Percentiles rank a stretch among this genome's conserved stretches.
Evolutionary conservation across 2,888 invertebrate species (phyloP).

Genomic region (Ptychoptera contaminata): DNA sequence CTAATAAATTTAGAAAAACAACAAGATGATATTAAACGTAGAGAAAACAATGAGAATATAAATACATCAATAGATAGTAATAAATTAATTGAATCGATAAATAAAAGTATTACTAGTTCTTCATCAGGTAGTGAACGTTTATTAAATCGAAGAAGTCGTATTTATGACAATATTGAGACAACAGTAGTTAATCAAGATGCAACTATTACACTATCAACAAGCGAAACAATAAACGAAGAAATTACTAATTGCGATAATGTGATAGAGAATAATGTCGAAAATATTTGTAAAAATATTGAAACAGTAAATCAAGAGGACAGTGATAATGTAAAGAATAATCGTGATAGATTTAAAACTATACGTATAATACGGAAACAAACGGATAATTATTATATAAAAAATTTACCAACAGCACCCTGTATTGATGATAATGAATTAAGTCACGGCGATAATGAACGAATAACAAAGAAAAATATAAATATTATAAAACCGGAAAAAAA

Average conservation of each 20-base stretch:
- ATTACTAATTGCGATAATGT: constrained; percentile 3
- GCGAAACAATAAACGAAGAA: neutral
- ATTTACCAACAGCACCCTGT: constrained; percentile 3
- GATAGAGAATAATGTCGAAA: constrained; percentile 1
- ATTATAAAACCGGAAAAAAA: no score
- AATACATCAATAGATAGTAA: constrained; percentile 4
- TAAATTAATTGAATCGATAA: constrained; percentile 8
- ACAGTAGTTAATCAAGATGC: neutral
- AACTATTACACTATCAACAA: neutral
- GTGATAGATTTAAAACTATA: constrained; percentile 31
- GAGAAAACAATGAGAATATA: constrained; percentile 6
- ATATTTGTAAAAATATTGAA: constrained; percentile 3
- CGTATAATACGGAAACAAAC: constrained; percentile 21
- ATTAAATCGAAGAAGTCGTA: constrained; percentile 26
- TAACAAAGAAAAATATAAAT: neutral
- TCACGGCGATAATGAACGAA: neutral
- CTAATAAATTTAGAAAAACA: constrained; percentile 9
- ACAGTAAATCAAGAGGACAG: constrained; percentile 10
- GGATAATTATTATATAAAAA: constrained; percentile 2
- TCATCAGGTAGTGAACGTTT: constrained; percentile 20
- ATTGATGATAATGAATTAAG: neutral
- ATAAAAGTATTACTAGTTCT: constrained; percentile 9
- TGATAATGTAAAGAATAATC: constrained; percentile 20
- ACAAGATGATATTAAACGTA: constrained; percentile 6
- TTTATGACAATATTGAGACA: constrained; percentile 24